phyloP scores from a whole-genome alignment of 2,888 invertebrate genomes.

The Drepana falcataria region DNA sequence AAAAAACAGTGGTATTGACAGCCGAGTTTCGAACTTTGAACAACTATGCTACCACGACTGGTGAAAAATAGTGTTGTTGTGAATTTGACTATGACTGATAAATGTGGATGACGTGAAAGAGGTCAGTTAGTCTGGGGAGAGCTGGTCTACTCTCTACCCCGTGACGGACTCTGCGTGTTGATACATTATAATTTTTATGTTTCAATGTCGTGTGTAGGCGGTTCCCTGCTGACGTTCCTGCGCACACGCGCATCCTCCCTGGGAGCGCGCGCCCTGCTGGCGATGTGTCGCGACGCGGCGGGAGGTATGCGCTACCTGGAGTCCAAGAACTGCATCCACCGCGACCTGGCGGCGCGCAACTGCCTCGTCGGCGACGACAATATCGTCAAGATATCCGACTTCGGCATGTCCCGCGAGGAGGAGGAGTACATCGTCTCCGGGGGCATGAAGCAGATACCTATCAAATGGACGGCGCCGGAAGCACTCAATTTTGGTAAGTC shows the following conservation, averaged over 20 bases:
- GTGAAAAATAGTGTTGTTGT: too few relatives aligned
- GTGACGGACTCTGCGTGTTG: too few relatives aligned
- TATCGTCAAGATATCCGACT: slow-evolving; percentile 97
- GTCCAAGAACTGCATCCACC: slow-evolving; percentile 96
- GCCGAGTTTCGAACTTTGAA: too few relatives aligned
- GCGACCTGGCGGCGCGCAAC: slow-evolving; percentile 96
- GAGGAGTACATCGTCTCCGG: slow-evolving; percentile 98
- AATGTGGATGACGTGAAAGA: too few relatives aligned
- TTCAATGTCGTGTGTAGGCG: slow-evolving; percentile 76
- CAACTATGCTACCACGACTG: too few relatives aligned
- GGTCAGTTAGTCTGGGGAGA: too few relatives aligned
- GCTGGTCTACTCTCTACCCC: too few relatives aligned
- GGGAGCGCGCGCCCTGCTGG: slow-evolving; percentile 83
- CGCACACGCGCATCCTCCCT: slow-evolving; percentile 85
- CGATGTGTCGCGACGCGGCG: slow-evolving; percentile 96
- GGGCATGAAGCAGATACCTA: slow-evolving; percentile 98
- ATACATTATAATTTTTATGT: too few relatives aligned
- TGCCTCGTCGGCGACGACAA: slow-evolving; percentile 92
- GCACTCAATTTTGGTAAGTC: slow-evolving; percentile 92
- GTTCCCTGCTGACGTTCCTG: slow-evolving; percentile 92
- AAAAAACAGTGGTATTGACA: too few relatives aligned
- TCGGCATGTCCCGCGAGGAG: slow-evolving; percentile 98
- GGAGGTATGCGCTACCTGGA: slow-evolving; percentile 97
- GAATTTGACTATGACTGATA: too few relatives aligned
- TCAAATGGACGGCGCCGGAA: slow-evolving; percentile 99